Percentiles rank a stretch among this genome's conserved stretches.
Evolutionary conservation across 2,113 vertebrate genomes (phyloP).

Genomic region (Sialia sialis): DNA sequence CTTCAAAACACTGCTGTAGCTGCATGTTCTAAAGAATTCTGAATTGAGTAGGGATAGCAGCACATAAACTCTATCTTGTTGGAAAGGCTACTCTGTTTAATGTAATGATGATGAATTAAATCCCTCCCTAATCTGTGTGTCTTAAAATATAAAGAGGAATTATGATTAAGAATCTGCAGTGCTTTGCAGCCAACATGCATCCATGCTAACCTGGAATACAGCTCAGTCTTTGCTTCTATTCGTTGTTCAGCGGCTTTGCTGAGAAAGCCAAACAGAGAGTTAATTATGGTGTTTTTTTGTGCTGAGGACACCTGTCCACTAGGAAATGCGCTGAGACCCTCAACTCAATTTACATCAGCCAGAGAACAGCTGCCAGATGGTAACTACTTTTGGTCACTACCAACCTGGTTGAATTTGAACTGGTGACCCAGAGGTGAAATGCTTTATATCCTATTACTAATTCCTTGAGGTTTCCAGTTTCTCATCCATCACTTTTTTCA

Average conservation of each 20-base stretch:
- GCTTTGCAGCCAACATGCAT: not conserved
- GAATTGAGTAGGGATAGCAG: not conserved
- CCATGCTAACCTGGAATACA: not conserved
- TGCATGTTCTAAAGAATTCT: not conserved
- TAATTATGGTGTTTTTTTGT: conserved; percentile 58
- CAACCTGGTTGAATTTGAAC: conserved; percentile 68
- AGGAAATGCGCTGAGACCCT: conserved; percentile 65
- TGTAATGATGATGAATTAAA: not conserved
- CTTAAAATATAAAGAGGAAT: not conserved
- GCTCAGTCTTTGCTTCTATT: not conserved
- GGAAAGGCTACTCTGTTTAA: not conserved
- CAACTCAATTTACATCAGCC: conserved; percentile 68
- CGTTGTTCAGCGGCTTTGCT: conserved; percentile 10
- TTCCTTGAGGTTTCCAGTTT: conserved; percentile 66
- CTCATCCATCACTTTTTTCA: conserved; percentile 68
- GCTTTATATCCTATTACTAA: conserved; percentile 69
- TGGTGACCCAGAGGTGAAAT: conserved; percentile 70
- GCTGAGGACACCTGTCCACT: conserved; percentile 63
- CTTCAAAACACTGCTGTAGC: not conserved
- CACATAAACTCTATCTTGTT: not conserved
- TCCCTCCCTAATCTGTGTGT: not conserved
- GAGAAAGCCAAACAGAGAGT: conserved; percentile 50
- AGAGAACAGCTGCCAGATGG: conserved; percentile 67
- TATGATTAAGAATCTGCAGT: not conserved
- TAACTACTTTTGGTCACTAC: conserved; percentile 59